Conservation (phyloP, 2,113 vertebrate species). For the Ursus arctos region DNA sequence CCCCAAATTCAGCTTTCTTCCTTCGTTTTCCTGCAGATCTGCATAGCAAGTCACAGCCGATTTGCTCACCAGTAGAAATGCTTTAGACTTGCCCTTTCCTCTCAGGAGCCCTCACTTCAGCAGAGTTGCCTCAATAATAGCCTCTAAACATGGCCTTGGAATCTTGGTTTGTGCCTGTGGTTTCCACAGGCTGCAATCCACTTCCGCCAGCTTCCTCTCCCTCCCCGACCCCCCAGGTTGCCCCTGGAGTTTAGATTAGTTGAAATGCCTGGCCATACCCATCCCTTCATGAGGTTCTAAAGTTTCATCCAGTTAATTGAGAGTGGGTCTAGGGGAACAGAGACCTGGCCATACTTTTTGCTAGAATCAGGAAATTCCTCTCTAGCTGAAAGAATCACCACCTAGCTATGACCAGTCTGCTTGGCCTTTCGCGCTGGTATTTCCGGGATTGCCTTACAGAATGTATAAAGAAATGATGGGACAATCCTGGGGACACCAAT, state of each 20-base stretch:
- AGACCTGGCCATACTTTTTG: background rate
- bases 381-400: background rate
- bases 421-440: background rate
- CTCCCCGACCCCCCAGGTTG: background rate
- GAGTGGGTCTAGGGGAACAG: background rate
- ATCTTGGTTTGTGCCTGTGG: background rate
- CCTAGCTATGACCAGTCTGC: background rate
- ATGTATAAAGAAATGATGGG: background rate
- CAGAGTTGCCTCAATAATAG: background rate
- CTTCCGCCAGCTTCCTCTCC: background rate
- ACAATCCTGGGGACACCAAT: background rate
- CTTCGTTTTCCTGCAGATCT: slow-evolving; percentile 66
- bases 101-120: slow-evolving; percentile 43
- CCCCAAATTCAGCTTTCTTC: slow-evolving; percentile 40
- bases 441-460: slow-evolving; percentile 42
- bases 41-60: slow-evolving; percentile 44
- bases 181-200: background rate
- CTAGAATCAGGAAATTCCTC: background rate
- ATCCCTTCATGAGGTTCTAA: background rate
- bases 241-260: background rate
- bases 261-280: background rate
- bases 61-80: slow-evolving; percentile 60
- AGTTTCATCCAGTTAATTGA: background rate
- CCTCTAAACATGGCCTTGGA: background rate
- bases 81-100: background rate